Evolutionary conservation across 2,888 invertebrate species (phyloP).

Genomic region (Cheilosia variabilis): DNA sequence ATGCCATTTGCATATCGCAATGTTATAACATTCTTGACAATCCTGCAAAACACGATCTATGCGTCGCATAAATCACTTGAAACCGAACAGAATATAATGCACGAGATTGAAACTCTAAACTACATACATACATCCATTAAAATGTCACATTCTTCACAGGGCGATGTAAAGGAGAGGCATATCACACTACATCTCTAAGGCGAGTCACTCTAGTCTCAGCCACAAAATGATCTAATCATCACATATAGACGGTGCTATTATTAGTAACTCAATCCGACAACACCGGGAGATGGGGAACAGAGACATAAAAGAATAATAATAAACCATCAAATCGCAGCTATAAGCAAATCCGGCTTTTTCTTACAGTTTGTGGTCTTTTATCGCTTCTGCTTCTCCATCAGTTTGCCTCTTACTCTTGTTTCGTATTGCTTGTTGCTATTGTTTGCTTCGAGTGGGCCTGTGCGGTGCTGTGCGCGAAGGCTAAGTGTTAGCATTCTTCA

Average conservation of each 20-base stretch:
- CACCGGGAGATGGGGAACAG: background rate
- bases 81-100: background rate
- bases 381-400: slow-evolving; percentile 1
- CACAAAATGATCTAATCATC: slow-evolving; percentile 65
- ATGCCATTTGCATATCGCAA: background rate
- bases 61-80: background rate
- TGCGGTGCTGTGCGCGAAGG: slow-evolving; percentile 44
- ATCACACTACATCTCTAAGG: slow-evolving; percentile 3
- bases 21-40: background rate
- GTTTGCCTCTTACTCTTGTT: background rate
- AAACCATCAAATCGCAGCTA: background rate
- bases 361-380: slow-evolving; percentile 2
- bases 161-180: background rate
- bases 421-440: slow-evolving; percentile 4
- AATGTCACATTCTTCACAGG: slow-evolving; percentile 32
- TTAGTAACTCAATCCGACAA: slow-evolving; percentile 49
- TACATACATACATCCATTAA: slow-evolving; percentile 25
- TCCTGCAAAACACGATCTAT: background rate
- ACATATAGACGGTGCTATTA: slow-evolving; percentile 56
- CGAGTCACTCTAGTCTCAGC: slow-evolving; percentile 15
- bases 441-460: slow-evolving; percentile 40
- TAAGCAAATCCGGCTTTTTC: slow-evolving; percentile 44
- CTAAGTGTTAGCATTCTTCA: slow-evolving; percentile 58
- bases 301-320: background rate
- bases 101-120: slow-evolving; percentile 24